These are phyloP conservation scores for Mixornis gularis DNA, from an alignment of 2,113 vertebrate species.

Conservation along the genomic window DNA sequence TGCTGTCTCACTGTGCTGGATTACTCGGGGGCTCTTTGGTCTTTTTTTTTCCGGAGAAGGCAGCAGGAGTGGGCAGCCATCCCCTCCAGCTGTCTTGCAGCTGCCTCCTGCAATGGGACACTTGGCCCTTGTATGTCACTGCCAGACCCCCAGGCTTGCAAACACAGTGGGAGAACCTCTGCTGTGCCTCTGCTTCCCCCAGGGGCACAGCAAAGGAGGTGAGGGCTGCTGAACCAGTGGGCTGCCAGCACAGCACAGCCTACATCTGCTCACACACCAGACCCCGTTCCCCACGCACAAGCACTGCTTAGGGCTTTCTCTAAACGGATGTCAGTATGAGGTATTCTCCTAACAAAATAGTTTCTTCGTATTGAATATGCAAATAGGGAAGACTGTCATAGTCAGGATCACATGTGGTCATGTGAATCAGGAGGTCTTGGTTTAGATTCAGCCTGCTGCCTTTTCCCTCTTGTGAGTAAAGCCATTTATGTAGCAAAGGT, in stretches of 20 bases:
- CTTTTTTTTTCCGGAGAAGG: neutral
- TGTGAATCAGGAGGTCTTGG: neutral
- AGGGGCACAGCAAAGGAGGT: neutral
- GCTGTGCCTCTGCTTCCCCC: neutral
- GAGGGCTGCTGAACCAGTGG: neutral
- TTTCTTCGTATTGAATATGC: neutral
- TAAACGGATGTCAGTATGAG: fast-evolving
- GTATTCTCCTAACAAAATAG: neutral
- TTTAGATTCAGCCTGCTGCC: neutral
- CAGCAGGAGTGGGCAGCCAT: fast-evolving
- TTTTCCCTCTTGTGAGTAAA: neutral
- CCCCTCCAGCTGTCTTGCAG: neutral
- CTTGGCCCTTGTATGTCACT: fast-evolving
- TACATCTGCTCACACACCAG: neutral
- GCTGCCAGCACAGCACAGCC: neutral
- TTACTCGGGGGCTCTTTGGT: neutral
- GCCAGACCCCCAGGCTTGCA: fast-evolving
- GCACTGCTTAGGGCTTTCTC: neutral
- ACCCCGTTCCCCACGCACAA: fast-evolving
- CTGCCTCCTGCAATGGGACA: neutral
- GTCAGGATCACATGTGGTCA: neutral
- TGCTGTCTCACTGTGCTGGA: fast-evolving
- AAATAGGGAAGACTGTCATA: neutral
- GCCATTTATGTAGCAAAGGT: neutral
- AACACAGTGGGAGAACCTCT: neutral